Evolutionary conservation across 1,140 invertebrate species (phyloP).

Genomic region (Magallana gigas): DNA sequence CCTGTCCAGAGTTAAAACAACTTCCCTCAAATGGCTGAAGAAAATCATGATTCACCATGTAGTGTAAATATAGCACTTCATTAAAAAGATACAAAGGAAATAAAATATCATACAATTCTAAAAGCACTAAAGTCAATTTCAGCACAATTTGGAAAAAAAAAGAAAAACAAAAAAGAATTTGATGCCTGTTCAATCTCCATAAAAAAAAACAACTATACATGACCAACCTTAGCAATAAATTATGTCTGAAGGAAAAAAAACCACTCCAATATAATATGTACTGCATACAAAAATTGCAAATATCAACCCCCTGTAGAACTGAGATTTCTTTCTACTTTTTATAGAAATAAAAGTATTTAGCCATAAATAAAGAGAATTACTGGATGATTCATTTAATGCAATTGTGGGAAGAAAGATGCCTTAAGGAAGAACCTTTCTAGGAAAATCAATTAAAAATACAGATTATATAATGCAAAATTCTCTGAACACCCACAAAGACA

Average conservation of each 20-base stretch:
- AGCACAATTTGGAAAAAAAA: slow-evolving; percentile 2
- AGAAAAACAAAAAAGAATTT: not conserved
- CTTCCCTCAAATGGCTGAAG: slow-evolving; percentile 8
- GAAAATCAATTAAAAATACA: slow-evolving; percentile 29
- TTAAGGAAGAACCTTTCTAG: slow-evolving; percentile 27
- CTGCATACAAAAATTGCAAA: not conserved
- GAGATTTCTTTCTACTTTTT: not conserved
- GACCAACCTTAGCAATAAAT: not conserved
- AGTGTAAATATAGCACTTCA: slow-evolving; percentile 30
- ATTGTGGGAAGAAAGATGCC: slow-evolving; percentile 32
- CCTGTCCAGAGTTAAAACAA: slow-evolving; percentile 33
- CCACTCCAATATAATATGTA: not conserved
- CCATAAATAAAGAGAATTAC: slow-evolving; percentile 8
- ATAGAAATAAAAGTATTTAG: slow-evolving; percentile 19
- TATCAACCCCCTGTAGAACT: slow-evolving; percentile 3
- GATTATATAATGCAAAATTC: slow-evolving; percentile 29
- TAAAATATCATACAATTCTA: not conserved
- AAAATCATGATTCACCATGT: not conserved
- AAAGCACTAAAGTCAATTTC: not conserved
- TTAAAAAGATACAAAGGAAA: not conserved
- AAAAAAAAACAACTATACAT: not conserved
- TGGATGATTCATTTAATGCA: slow-evolving; percentile 36
- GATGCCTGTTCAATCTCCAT: not conserved
- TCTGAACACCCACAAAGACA: slow-evolving; percentile 27
- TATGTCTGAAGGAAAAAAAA: not conserved